A percentile compares a stretch with the other conserved stretches of the same genome.
Conservation (phyloP, 2,888 invertebrate genomes). For the Cheilosia scutellata region DNA sequence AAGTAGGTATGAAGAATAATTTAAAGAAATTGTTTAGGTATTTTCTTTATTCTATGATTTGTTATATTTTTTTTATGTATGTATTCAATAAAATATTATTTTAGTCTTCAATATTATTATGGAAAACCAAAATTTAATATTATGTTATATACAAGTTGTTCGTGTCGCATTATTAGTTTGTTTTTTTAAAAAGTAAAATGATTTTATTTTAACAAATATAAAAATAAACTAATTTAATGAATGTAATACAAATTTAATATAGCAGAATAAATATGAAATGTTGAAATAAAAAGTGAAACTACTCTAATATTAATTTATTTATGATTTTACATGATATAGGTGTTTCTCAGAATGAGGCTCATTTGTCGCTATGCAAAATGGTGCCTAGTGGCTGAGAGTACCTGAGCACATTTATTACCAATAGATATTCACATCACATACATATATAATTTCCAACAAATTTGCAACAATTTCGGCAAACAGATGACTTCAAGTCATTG, state of each 20-base stretch:
- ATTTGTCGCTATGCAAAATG: too few species aligned
- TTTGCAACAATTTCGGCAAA: too few species aligned
- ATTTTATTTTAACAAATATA: slow-evolving; percentile 1
- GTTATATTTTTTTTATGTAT: neutral
- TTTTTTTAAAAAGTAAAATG: neutral
- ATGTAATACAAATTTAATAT: slow-evolving; percentile 62
- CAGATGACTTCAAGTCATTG: too few species aligned
- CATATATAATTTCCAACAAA: too few species aligned
- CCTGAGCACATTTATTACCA: too few species aligned
- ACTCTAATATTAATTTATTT: neutral
- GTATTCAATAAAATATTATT: neutral
- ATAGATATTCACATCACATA: too few species aligned
- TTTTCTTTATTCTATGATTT: neutral
- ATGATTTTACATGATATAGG: too few species aligned
- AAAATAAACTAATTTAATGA: slow-evolving; percentile 36
- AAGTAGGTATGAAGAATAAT: neutral
- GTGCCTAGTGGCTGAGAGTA: too few species aligned
- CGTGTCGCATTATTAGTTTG: slow-evolving; percentile 14
- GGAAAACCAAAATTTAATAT: neutral
- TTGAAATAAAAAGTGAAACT: slow-evolving; percentile 43
- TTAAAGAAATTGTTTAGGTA: slow-evolving; percentile 5
- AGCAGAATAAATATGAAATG: slow-evolving; percentile 61
- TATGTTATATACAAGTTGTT: neutral
- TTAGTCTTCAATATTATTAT: neutral
- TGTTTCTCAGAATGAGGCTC: too few species aligned